These are phyloP conservation scores for Blomia tropicalis DNA, from an alignment of 2,888 invertebrate species.

Conservation along the genomic window DNA sequence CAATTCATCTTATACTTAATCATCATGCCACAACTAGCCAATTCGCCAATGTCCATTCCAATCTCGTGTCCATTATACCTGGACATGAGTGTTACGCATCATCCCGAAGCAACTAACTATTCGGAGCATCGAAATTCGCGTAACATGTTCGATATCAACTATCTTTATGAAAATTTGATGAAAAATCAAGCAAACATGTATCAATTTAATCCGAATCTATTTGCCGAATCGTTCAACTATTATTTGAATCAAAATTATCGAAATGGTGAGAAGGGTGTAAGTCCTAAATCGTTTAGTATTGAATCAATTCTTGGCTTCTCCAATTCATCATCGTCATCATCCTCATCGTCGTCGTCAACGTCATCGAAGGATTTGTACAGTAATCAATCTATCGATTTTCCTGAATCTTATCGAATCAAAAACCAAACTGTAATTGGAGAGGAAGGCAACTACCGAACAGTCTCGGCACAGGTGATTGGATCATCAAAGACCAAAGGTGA, in stretches of 20 bases:
- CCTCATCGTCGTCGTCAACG: background rate
- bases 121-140: background rate
- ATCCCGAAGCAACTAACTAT: background rate
- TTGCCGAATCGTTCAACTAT: conserved; percentile 9
- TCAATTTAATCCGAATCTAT: background rate
- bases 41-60: background rate
- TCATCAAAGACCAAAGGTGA: conserved; percentile 2
- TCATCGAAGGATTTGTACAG: background rate
- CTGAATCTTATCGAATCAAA: background rate
- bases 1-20: no score
- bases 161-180: conserved; percentile 1
- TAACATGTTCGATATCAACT: background rate
- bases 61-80: conserved; percentile 1
- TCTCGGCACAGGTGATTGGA: background rate
- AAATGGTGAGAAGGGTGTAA: background rate
- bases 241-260: background rate
- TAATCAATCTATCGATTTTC: background rate
- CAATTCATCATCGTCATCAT: conserved; percentile 2
- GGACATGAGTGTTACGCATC: background rate
- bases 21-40: conserved; percentile 6
- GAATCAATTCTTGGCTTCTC: conserved; percentile 5
- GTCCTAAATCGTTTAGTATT: conserved; percentile 12
- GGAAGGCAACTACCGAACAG: background rate
- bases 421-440: background rate
- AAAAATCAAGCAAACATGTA: background rate